Conservation (phyloP, 2,113 vertebrate species). For the Colius striatus region DNA sequence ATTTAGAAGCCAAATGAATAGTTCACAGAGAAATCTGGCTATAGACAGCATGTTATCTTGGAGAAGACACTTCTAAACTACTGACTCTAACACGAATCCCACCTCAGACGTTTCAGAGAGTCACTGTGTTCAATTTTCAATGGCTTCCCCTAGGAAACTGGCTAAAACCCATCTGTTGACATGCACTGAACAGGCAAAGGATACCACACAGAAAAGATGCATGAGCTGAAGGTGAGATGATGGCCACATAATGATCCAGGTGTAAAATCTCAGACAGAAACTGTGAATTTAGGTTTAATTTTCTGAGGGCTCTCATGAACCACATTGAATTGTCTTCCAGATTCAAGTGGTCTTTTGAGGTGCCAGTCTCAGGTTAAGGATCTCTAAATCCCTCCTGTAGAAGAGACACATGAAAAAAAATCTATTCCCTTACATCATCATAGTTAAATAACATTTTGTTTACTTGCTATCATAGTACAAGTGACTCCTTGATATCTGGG, state of each 20-base stretch:
- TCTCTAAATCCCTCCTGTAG: not conserved
- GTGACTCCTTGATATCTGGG: not conserved
- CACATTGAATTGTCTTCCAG: not conserved
- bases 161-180: not conserved
- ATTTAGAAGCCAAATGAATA: not conserved
- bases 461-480: not conserved
- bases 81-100: not conserved
- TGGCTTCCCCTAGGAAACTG: not conserved
- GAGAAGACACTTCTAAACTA: not conserved
- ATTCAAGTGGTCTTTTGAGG: not conserved
- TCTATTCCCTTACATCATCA: not conserved
- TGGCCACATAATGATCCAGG: accelerated
- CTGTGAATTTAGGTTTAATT: not conserved
- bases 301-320: not conserved
- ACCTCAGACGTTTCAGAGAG: not conserved
- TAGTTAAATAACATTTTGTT: not conserved
- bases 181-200: not conserved
- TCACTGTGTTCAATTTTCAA: not conserved
- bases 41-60: not conserved
- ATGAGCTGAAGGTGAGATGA: not conserved
- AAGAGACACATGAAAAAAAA: not conserved
- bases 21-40: not conserved
- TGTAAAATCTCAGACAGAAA: not conserved
- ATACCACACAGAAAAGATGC: not conserved
- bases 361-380: not conserved